phyloP scores from a whole-genome alignment of 92 coral and sea anemone genomes.

The Meandrina meandrites region DNA sequence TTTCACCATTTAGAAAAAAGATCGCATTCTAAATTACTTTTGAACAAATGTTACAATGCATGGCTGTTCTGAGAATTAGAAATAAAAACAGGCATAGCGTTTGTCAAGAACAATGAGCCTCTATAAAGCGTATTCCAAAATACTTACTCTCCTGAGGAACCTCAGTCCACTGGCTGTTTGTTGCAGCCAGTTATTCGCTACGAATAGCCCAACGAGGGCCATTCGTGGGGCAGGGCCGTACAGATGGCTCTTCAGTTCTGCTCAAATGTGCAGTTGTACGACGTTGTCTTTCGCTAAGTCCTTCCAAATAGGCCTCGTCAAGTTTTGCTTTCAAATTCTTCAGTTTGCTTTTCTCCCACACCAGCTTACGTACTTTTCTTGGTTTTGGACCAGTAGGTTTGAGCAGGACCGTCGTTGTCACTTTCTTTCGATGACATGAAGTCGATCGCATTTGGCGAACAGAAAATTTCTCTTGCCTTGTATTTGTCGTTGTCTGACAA shows the following conservation, averaged over 20 bases:
- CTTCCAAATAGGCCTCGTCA: conserved; percentile 27
- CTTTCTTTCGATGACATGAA: conserved; percentile 55
- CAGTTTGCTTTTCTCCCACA: conserved; percentile 48
- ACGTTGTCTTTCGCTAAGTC: conserved; percentile 29
- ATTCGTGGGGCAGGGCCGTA: conserved; percentile 34
- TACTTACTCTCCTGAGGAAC: not conserved
- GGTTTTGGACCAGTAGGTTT: conserved; percentile 45
- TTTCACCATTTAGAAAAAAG: too few relatives aligned
- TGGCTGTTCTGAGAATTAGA: too few relatives aligned
- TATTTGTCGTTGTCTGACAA: conserved; percentile 25
- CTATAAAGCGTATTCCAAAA: not conserved
- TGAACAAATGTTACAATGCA: too few relatives aligned
- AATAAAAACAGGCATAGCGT: too few relatives aligned
- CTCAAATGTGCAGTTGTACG: conserved; percentile 32
- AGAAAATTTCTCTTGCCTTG: conserved; percentile 27
- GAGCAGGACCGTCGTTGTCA: conserved; percentile 27
- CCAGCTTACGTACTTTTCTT: conserved; percentile 39
- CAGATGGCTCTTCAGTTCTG: conserved; percentile 22
- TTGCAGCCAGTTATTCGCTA: not conserved
- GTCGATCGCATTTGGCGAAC: conserved; percentile 27
- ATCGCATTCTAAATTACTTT: too few relatives aligned
- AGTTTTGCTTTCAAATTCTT: conserved; percentile 36
- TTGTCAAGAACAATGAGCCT: not conserved
- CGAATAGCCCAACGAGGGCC: conserved; percentile 55
- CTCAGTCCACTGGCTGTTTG: not conserved